These are phyloP conservation scores for Cephus spinipes DNA, from an alignment of 2,888 invertebrate species.

Conservation along the genomic window DNA sequence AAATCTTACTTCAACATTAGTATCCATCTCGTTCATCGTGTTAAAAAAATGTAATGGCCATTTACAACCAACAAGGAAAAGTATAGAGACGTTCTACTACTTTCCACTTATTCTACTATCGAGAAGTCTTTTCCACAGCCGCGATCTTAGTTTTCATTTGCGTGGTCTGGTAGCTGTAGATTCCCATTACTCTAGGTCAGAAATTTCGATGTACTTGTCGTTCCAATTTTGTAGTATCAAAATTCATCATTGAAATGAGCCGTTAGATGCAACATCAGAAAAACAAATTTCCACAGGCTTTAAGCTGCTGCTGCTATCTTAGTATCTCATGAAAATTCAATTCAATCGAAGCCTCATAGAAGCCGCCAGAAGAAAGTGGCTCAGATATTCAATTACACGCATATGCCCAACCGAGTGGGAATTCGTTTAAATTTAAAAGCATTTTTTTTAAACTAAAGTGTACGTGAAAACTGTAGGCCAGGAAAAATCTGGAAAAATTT, in stretches of 20 bases:
- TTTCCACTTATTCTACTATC: background rate
- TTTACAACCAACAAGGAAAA: background rate
- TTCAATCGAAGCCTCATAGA: background rate
- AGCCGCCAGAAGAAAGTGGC: background rate
- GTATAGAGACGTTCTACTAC: background rate
- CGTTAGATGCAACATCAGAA: background rate
- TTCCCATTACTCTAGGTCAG: constrained; percentile 24
- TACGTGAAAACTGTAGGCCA: background rate
- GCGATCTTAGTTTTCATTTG: constrained; percentile 6
- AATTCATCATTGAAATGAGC: background rate
- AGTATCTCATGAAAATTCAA: background rate
- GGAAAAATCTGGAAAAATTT: background rate
- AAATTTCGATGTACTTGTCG: background rate
- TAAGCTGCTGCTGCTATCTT: background rate
- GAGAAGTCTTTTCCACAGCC: constrained; percentile 1
- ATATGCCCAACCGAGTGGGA: background rate
- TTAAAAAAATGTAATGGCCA: background rate
- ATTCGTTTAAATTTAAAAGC: background rate
- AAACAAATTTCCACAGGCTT: background rate
- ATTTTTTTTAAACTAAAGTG: background rate
- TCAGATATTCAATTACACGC: background rate
- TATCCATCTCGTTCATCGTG: background rate
- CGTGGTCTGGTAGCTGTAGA: constrained; percentile 20
- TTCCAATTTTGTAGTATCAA: background rate
- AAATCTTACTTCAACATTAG: background rate